Percentiles rank a stretch among this genome's conserved stretches.
phyloP scores from a whole-genome alignment of 1,140 invertebrate genomes.

The Drosophila saltans region DNA sequence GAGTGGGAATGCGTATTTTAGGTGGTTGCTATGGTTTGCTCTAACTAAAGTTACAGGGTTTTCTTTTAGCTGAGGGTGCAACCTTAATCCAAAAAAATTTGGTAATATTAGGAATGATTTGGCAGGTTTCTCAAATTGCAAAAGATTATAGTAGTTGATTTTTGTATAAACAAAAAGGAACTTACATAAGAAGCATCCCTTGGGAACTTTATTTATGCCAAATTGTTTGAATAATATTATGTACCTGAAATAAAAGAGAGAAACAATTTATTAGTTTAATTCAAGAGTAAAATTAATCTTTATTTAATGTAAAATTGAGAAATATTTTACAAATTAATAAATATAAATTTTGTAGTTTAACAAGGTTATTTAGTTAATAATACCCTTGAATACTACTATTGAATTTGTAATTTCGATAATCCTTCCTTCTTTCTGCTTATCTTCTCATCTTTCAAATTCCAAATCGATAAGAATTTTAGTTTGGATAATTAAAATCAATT shows the following conservation, averaged over 20 bases:
- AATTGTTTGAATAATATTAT: constrained; percentile 23
- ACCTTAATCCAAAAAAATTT: constrained; percentile 18
- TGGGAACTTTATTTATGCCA: not conserved
- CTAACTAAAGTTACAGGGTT: constrained; percentile 48
- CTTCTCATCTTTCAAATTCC: too few species aligned
- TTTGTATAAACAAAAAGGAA: not conserved
- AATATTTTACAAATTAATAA: too few species aligned
- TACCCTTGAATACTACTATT: too few species aligned
- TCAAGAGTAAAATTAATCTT: not conserved
- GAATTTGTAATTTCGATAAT: too few species aligned
- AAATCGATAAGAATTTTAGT: too few species aligned
- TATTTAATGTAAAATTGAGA: too few species aligned
- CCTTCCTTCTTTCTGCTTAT: too few species aligned
- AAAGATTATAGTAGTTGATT: constrained; percentile 30
- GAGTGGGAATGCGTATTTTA: constrained; percentile 19
- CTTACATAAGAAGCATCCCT: constrained; percentile 5
- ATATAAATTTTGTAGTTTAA: too few species aligned
- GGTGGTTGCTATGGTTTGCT: constrained; percentile 39
- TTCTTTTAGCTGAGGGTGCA: constrained; percentile 10
- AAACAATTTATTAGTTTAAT: constrained; percentile 27
- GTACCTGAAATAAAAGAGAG: constrained; percentile 58
- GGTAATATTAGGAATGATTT: constrained; percentile 36
- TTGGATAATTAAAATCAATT: too few species aligned
- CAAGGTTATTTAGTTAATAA: too few species aligned
- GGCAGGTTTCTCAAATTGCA: constrained; percentile 35